These are phyloP conservation scores for Thalpophila matura DNA, from an alignment of 2,888 invertebrate species.

Conservation along the genomic window DNA sequence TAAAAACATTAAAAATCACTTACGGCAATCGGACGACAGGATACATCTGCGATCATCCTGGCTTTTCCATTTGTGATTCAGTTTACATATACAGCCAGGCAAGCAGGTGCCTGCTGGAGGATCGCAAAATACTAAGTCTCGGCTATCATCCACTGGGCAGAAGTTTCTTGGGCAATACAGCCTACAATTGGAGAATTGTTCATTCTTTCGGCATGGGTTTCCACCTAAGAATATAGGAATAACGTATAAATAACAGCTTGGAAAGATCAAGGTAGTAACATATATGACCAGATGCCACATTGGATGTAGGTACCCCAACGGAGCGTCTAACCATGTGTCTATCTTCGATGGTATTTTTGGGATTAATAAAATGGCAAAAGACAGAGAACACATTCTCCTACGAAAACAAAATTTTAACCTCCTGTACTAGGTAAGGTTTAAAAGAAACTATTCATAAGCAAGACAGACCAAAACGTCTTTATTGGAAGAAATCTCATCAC, in stretches of 20 bases:
- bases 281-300: too few species aligned
- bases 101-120: constrained; percentile 51
- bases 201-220: constrained; percentile 68
- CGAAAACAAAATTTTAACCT: not conserved
- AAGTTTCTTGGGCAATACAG: constrained; percentile 56
- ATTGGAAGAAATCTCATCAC: not conserved
- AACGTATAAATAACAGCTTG: too few species aligned
- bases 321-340: too few species aligned
- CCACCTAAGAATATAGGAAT: constrained; percentile 61
- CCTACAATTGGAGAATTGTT: constrained; percentile 60
- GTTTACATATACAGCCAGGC: constrained; percentile 68
- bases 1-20: constrained; percentile 59
- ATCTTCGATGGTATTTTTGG: not conserved
- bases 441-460: too few species aligned
- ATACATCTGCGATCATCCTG: constrained; percentile 65
- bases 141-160: constrained; percentile 68
- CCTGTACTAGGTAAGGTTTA: not conserved
- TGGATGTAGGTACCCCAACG: too few species aligned
- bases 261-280: too few species aligned
- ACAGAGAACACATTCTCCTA: not conserved
- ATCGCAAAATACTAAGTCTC: constrained; percentile 57
- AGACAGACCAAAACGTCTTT: not conserved
- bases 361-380: not conserved
- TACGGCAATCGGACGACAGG: constrained; percentile 64
- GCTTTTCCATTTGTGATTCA: constrained; percentile 64